Conservation (phyloP, 2,797 vertebrate species). For the Enteromius argenteus region DNA sequence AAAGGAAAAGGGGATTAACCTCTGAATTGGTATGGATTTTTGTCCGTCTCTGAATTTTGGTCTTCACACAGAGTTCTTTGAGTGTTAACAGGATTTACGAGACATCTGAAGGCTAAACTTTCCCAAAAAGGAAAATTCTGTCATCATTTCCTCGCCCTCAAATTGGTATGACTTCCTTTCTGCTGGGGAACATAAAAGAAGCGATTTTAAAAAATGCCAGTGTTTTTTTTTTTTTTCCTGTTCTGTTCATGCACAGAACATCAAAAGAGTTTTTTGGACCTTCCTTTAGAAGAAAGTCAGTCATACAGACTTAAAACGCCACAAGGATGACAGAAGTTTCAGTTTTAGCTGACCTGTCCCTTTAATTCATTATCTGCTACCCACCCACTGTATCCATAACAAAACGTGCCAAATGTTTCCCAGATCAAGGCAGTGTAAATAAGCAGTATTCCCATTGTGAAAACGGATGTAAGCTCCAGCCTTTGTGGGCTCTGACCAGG, state of each 20-base stretch:
- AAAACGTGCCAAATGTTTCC: slow-evolving; percentile 27
- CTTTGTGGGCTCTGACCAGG: slow-evolving; percentile 22
- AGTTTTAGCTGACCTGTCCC: slow-evolving; percentile 4
- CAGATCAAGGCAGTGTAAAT: slow-evolving; percentile 44
- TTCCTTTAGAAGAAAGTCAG: background rate
- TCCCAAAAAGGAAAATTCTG: slow-evolving; percentile 18
- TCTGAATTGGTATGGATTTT: slow-evolving; percentile 14
- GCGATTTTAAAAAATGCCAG: background rate
- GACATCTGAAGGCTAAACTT: slow-evolving; percentile 5
- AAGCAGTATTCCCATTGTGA: slow-evolving; percentile 30
- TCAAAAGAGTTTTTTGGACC: background rate
- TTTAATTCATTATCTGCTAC: background rate
- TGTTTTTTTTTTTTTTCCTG: background rate
- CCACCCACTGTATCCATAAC: slow-evolving; percentile 18
- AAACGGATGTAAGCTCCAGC: slow-evolving; percentile 29
- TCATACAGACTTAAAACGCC: background rate
- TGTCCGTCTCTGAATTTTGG: background rate
- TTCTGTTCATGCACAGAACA: background rate
- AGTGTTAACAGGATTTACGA: background rate
- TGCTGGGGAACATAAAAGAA: background rate
- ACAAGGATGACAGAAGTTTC: background rate
- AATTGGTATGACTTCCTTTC: background rate
- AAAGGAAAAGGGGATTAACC: background rate
- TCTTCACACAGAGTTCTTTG: background rate
- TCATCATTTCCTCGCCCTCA: background rate